Evolutionary conservation across 1,140 invertebrate species (phyloP), one percentile per base, ranked within the genome.

Genomic region (Diorhabda elongata): DNA sequence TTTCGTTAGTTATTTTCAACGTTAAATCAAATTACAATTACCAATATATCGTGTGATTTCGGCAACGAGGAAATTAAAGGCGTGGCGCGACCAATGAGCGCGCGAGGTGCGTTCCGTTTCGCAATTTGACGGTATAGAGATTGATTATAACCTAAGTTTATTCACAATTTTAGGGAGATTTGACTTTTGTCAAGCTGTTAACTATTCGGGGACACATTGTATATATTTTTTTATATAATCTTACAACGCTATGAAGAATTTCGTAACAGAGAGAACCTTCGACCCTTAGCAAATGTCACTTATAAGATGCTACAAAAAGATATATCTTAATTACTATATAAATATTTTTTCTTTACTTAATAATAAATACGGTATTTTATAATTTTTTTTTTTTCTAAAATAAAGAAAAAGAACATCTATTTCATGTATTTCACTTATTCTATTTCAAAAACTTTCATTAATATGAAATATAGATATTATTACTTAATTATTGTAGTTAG

Each of bases 241-340:
- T 43, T 60, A 68, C 61, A 62, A 69, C 73, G 70, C 70, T 64
- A 70, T 71, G 71, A 75, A 69, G 26, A 26, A 74, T 71, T 72
- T 69, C 75, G 74, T 77, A 76, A 64, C 73, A 78, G 78, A 71
- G 66, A 42, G 73, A 76, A 79, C 76, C 76, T 76, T 74, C 78
- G 78, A 80, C 77, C 79, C 78, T 74, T 77, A 77, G 76, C 78
- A 71, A 71, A 67, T 77, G 77, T 80, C 76, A 71, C 70, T 69
- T 79, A 79, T 74, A 80, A 75, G 78, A 79, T 77, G 78, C 78
- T 80, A 79, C 78, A 77, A 79, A 80, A 79, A 80, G 77, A 77
- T 77, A 78, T 77, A 79, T 76, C 71, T 73, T 79, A 76, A 72
- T 75, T 74, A 26, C 26, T 26, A 77, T 77, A 77, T 77, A 77